A percentile compares a stretch with the other conserved stretches of the same genome.
Evolutionary conservation across 2,888 invertebrate species (phyloP).

Genomic region (Euplexia lucipara): DNA sequence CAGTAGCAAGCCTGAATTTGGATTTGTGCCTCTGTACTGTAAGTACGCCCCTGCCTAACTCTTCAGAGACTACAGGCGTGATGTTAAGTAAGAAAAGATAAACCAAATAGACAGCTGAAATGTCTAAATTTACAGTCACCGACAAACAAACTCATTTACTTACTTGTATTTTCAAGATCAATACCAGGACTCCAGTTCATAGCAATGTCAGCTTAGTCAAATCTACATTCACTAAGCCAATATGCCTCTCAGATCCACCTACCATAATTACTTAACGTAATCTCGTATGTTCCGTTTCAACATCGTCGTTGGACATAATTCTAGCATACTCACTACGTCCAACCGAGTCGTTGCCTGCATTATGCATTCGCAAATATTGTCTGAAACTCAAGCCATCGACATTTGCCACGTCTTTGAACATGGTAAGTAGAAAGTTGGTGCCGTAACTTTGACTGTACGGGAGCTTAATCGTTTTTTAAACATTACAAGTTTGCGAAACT

Average conservation of each 20-base stretch:
- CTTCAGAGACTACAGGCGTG: too few relatives aligned
- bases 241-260: not conserved
- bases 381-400: conserved; percentile 21
- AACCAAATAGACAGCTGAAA: too few relatives aligned
- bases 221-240: not conserved
- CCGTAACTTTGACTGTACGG: conserved; percentile 31
- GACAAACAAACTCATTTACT: too few relatives aligned
- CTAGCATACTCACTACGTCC: not conserved
- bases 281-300: not conserved
- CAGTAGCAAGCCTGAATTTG: too few relatives aligned
- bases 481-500: conserved; percentile 26
- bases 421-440: conserved; percentile 34
- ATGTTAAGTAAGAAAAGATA: too few relatives aligned
- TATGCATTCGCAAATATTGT: conserved; percentile 49
- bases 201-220: not conserved
- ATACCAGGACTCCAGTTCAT: too few relatives aligned
- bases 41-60: too few relatives aligned
- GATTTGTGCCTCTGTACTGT: too few relatives aligned
- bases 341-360: conserved; percentile 12
- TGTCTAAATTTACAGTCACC: too few relatives aligned
- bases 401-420: conserved; percentile 44
- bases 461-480: conserved; percentile 46
- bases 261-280: conserved; percentile 6
- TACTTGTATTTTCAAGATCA: too few relatives aligned
- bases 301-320: not conserved